A percentile compares a stretch with the other conserved stretches of the same genome.
phyloP scores from a whole-genome alignment of 2,888 invertebrate genomes.

The Linnaemya vulpina region DNA sequence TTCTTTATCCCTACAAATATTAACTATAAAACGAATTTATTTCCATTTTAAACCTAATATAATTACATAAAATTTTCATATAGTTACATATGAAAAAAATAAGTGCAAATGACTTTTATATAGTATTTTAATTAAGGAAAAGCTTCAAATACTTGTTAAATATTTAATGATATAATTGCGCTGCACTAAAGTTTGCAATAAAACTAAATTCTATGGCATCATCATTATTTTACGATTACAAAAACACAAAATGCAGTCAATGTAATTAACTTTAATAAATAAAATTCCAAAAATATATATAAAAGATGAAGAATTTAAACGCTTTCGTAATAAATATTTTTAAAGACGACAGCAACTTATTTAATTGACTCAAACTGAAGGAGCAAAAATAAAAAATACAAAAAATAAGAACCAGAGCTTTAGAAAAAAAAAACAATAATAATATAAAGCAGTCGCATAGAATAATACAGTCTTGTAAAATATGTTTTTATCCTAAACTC shows the following conservation, averaged over 20 bases:
- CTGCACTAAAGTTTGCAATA: background rate
- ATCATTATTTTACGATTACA: slow-evolving; percentile 20
- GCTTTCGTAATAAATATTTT: slow-evolving; percentile 60
- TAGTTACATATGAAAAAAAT: background rate
- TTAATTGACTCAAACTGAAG: slow-evolving; percentile 63
- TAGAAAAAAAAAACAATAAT: slow-evolving; percentile 10
- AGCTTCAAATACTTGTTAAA: background rate
- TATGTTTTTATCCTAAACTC: slow-evolving; percentile 32
- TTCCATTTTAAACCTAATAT: too few relatives aligned
- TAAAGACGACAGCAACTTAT: slow-evolving; percentile 68
- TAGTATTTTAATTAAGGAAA: background rate
- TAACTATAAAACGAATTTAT: too few relatives aligned
- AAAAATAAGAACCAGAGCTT: slow-evolving; percentile 16
- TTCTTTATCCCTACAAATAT: too few relatives aligned
- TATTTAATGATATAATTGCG: background rate
- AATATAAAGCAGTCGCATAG: slow-evolving; percentile 12
- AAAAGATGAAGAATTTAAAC: slow-evolving; percentile 27
- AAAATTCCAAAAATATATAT: slow-evolving; percentile 44
- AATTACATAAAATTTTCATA: too few relatives aligned
- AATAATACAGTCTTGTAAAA: slow-evolving; percentile 14
- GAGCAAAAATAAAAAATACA: background rate
- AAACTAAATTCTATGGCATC: slow-evolving; percentile 8
- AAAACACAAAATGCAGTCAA: slow-evolving; percentile 28
- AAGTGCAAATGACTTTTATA: background rate
- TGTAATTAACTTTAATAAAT: slow-evolving; percentile 63